A percentile compares a stretch with the other conserved stretches of the same genome.
These are phyloP conservation scores for Chaitophorus viminalis DNA, from an alignment of 2,888 invertebrate species.

Conservation along the genomic window DNA sequence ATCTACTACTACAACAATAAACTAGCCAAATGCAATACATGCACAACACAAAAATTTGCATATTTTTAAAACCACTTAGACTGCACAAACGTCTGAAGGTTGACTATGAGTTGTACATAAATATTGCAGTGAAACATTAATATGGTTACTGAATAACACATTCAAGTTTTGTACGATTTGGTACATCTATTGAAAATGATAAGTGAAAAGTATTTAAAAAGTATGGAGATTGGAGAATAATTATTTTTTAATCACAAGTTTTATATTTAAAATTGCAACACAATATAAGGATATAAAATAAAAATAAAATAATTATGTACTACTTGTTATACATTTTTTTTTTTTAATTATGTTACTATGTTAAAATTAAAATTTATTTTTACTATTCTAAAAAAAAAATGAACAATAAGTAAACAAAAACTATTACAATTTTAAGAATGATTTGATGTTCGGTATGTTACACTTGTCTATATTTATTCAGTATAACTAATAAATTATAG, in stretches of 20 bases:
- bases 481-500: neutral
- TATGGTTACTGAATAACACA: neutral
- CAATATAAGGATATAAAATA: neutral
- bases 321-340: neutral
- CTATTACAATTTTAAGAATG: conserved; percentile 1
- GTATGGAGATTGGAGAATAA: neutral
- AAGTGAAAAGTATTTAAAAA: neutral
- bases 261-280: neutral
- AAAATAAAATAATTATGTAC: conserved; percentile 12
- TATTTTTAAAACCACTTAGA: conserved; percentile 2
- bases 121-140: conserved; percentile 12
- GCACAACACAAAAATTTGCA: conserved; percentile 38
- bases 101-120: neutral
- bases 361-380: neutral
- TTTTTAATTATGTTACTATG: conserved; percentile 10
- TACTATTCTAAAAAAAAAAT: neutral
- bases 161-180: neutral
- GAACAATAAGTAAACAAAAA: neutral
- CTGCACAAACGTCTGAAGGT: neutral
- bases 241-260: conserved; percentile 4
- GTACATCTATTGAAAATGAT: neutral
- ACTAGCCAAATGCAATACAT: conserved; percentile 47
- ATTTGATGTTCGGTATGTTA: neutral
- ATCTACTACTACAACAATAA: conserved; percentile 27
- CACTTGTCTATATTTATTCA: neutral